Evolutionary conservation across 2,888 invertebrate species (phyloP), one percentile per base, ranked within the genome.

Genomic region (Eustalomyia histrio): DNA sequence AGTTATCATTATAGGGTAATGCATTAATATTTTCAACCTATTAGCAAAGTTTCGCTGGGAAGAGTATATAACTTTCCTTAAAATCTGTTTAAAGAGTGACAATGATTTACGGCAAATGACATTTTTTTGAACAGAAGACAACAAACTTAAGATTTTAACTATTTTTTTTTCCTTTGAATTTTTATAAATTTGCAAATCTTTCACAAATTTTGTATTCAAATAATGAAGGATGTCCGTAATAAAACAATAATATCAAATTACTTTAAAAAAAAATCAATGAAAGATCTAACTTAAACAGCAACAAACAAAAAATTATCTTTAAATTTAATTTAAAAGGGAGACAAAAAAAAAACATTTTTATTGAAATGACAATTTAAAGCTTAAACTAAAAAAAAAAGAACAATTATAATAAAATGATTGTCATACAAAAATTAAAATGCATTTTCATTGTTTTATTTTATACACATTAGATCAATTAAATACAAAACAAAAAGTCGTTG

Each of bases 171-270:
- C 8, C 14, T 39, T 12, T 39, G 1, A 12, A 39, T 39, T 12
- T 12, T 12, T 12, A 39, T 12, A 39, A 39, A 39, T 8, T 12
- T 39, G 39, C 39, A 39, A 39, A 39, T 12, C 2, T 39, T 14
- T 39, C 39, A 12, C 2, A 39, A 39, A 39, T 12, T 39, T 1
- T 12, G 1, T 12, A 39, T 12, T 12, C 39, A 39, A 39, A 39
- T 12, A 39, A 29, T 6, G 7, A 39, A 39, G 39, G 39, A 39
- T 39, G 39, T 39, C 12, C 39, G 4, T 39, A 29, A 39, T 39
- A 39, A 12, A 39, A 63, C 35, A 58, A 35, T 8, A 47, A 43
- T 75, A 68, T 75, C 67, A 53, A 55, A 68, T 75, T 75, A 43
- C 67, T 17, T 16, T 9, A 10, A 0, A 53, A 10, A 0, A 53